Conservation (phyloP, 2,797 vertebrate species). For the Alfaro cultratus region DNA sequence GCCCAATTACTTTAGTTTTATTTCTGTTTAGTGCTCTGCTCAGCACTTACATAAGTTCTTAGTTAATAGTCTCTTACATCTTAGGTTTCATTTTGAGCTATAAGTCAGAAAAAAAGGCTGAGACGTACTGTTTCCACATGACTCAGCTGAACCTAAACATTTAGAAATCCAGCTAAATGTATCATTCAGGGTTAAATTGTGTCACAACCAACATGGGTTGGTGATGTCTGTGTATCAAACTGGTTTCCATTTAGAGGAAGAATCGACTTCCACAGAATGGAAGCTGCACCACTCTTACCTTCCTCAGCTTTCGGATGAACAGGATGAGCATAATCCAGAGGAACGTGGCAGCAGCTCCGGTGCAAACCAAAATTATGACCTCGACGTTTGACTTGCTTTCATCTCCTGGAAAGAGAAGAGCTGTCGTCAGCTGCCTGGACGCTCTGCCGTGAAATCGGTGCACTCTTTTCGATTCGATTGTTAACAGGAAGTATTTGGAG, state of each 20-base stretch:
- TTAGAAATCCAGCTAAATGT: conserved; percentile 36
- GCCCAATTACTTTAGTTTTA: not conserved
- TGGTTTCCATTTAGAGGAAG: not conserved
- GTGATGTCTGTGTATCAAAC: not conserved
- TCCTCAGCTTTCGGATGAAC: conserved; percentile 92
- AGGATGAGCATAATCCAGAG: conserved; percentile 96
- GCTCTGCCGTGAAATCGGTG: conserved; percentile 9
- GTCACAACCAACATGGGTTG: conserved; percentile 34
- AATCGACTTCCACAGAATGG: not conserved
- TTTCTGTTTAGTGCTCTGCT: not conserved
- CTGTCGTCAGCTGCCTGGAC: conserved; percentile 15
- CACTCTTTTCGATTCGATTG: conserved; percentile 20
- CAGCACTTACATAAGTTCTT: not conserved
- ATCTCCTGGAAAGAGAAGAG: conserved; percentile 79
- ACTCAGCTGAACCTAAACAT: not conserved
- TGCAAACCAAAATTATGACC: conserved; percentile 93
- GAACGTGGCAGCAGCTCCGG: conserved; percentile 90
- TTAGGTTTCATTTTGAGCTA: conserved; percentile 2
- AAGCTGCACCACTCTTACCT: conserved; percentile 75
- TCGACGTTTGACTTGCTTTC: conserved; percentile 90
- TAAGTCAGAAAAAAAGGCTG: not conserved
- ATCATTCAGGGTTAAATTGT: conserved; percentile 14
- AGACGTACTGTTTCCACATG: not conserved
- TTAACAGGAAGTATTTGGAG: conserved; percentile 10
- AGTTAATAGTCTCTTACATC: not conserved